Evolutionary conservation across 2,797 vertebrate species (phyloP).

Genomic region (Sardinella longiceps): DNA sequence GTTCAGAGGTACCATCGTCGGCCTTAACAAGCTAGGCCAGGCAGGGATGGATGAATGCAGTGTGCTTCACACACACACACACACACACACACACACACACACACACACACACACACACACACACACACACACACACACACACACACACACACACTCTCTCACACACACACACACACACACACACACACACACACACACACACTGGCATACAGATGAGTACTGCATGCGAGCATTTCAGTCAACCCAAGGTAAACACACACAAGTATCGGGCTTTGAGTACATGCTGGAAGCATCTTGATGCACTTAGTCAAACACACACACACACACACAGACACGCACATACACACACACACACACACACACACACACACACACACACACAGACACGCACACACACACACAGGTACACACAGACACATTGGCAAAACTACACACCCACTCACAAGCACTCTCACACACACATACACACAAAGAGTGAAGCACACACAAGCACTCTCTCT

Average conservation of each 20-base stretch:
- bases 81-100: slow-evolving; percentile 22
- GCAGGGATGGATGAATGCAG: slow-evolving; percentile 51
- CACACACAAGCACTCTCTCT: no score
- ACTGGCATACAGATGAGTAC: neutral
- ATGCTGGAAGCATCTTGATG: slow-evolving; percentile 3
- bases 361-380: neutral
- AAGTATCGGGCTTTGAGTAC: neutral
- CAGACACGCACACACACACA: neutral
- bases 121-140: neutral
- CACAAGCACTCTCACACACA: neutral
- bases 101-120: slow-evolving; percentile 24
- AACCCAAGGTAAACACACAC: slow-evolving; percentile 4
- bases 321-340: neutral
- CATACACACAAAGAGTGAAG: neutral
- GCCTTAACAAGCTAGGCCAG: slow-evolving; percentile 60
- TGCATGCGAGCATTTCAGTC: neutral
- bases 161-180: slow-evolving; percentile 27
- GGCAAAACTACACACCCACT: neutral
- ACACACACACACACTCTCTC: neutral
- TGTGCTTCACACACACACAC: slow-evolving; percentile 24
- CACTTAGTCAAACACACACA: neutral
- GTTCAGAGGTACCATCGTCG: slow-evolving; percentile 43
- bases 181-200: slow-evolving; percentile 24
- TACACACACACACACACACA: neutral
- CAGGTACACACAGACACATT: no score